Percentiles rank a stretch among this genome's conserved stretches.
Conservation (phyloP, 2,888 invertebrate species). For the Drosophila limbata region DNA sequence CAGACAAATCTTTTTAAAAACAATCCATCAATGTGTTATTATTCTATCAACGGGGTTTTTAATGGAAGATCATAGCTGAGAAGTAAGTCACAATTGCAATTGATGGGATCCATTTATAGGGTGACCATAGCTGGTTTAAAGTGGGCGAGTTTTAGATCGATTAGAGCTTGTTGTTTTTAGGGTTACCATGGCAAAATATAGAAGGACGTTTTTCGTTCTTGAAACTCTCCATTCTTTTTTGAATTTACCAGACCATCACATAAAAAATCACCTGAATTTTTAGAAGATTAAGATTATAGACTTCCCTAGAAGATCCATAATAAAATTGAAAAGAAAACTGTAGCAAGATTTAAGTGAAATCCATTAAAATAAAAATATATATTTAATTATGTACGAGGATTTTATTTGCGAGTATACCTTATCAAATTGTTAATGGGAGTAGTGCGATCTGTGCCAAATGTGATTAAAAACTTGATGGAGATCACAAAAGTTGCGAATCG, state of each 20-base stretch:
- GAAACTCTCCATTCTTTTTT: not conserved
- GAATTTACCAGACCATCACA: no score
- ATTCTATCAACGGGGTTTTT: slow-evolving; percentile 1
- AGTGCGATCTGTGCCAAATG: no score
- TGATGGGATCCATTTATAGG: not conserved
- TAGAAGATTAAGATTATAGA: no score
- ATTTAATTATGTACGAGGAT: no score
- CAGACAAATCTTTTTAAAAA: slow-evolving; percentile 68
- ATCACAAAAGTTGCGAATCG: not conserved
- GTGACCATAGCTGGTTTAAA: not conserved
- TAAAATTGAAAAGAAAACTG: no score
- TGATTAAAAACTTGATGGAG: no score
- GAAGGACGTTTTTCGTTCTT: not conserved
- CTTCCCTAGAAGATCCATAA: no score
- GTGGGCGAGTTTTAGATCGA: not conserved
- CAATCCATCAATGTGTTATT: slow-evolving; percentile 42
- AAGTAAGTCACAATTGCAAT: not conserved
- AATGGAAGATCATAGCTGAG: not conserved
- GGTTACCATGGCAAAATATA: not conserved
- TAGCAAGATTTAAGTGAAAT: no score
- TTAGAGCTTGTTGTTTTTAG: not conserved
- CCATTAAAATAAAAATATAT: no score
- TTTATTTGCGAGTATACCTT: no score
- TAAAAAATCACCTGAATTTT: no score
- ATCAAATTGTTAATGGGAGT: no score